phyloP scores from a whole-genome alignment of 2,888 invertebrate genomes.

The Drosophila conformis region DNA sequence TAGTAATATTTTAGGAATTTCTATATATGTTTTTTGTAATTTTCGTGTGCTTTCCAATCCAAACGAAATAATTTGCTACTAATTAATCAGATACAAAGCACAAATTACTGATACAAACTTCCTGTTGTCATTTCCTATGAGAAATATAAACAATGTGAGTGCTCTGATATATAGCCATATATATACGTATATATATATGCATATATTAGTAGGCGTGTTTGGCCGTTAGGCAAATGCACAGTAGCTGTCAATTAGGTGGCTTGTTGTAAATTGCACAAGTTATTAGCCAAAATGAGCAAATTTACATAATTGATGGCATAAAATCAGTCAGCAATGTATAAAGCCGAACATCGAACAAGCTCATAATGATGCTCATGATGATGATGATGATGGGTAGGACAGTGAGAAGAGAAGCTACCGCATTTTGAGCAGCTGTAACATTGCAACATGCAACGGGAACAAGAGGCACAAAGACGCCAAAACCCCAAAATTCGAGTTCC shows the following conservation, averaged over 20 bases:
- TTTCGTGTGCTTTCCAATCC: background rate
- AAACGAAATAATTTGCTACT: background rate
- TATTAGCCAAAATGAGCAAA: constrained; percentile 66
- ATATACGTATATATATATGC: background rate
- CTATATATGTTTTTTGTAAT: background rate
- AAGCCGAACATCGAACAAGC: constrained; percentile 3
- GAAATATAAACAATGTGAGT: constrained; percentile 23
- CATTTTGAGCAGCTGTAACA: constrained; percentile 16
- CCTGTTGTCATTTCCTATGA: constrained; percentile 35
- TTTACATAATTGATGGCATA: constrained; percentile 81
- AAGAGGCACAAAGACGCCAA: constrained; percentile 19
- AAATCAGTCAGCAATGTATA: constrained; percentile 46
- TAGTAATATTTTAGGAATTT: background rate
- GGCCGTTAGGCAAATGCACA: constrained; percentile 47
- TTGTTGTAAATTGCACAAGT: constrained; percentile 71
- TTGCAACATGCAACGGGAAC: constrained; percentile 59
- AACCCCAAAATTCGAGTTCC: constrained; percentile 18
- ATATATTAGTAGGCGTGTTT: constrained; percentile 17
- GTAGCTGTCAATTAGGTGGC: constrained; percentile 71
- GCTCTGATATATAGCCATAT: background rate
- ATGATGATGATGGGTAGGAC: constrained; percentile 8
- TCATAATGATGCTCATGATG: constrained; percentile 2
- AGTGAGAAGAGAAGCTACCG: constrained; percentile 8
- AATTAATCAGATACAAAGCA: constrained; percentile 13
- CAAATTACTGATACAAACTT: constrained; percentile 14